Evolutionary conservation across 1,140 invertebrate species (phyloP).

Genomic region (Camponotus pennsylvanicus): DNA sequence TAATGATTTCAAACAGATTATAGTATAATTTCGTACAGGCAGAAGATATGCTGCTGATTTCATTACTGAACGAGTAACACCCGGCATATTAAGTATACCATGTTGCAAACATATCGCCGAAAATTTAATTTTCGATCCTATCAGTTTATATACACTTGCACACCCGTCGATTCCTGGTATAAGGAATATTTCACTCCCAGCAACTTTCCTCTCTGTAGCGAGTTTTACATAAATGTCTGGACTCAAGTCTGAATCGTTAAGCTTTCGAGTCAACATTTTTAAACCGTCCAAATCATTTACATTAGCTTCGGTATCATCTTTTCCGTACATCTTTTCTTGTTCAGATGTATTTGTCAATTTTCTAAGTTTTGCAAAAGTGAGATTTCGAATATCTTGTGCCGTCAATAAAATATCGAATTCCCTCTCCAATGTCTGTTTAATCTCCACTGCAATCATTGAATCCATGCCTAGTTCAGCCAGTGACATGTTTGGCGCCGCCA

Average conservation of each 20-base stretch:
- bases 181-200: conserved; percentile 86
- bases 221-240: conserved; percentile 78
- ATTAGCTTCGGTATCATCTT: not conserved
- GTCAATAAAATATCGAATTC: conserved; percentile 91
- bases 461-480: conserved; percentile 93
- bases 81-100: conserved; percentile 59
- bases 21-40: not conserved
- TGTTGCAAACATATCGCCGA: conserved; percentile 89
- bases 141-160: conserved; percentile 84
- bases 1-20: not conserved
- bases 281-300: conserved; percentile 71
- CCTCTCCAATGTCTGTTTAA: conserved; percentile 91
- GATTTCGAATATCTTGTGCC: conserved; percentile 90
- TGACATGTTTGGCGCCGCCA: conserved; percentile 88
- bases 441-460: conserved; percentile 93
- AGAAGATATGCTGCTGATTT: conserved; percentile 78
- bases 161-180: conserved; percentile 90
- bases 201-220: conserved; percentile 71
- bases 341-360: conserved; percentile 78
- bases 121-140: conserved; percentile 86
- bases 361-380: conserved; percentile 87
- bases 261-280: conserved; percentile 79
- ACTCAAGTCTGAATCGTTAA: conserved; percentile 65
- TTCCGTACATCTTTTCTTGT: conserved; percentile 43
- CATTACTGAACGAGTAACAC: conserved; percentile 62